phyloP scores from a whole-genome alignment of 2,797 vertebrate genomes.

The Oryzias dopingdopingensis region DNA sequence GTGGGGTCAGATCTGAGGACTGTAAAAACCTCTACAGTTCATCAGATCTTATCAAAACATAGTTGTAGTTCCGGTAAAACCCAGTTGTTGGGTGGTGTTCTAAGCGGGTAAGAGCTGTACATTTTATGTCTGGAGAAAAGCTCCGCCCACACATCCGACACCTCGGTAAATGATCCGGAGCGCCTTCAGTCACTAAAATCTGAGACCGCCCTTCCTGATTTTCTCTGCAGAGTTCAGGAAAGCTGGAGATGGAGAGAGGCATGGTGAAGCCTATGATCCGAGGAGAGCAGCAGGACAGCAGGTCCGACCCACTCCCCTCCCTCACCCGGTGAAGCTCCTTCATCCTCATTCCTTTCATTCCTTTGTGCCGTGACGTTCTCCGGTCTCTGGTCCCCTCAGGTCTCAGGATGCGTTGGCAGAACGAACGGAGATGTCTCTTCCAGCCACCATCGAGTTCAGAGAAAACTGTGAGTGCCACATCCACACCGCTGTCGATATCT shows the following conservation, averaged over 20 bases:
- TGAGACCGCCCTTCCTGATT: background rate
- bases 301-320: conserved; percentile 50
- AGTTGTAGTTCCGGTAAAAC: too few species aligned
- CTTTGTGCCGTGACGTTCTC: background rate
- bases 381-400: conserved; percentile 71
- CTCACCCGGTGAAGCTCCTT: background rate
- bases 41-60: too few species aligned
- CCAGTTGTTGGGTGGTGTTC: too few species aligned
- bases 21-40: too few species aligned
- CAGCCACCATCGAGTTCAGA: conserved; percentile 95
- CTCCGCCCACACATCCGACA: too few species aligned
- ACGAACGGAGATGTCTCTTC: conserved; percentile 83
- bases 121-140: too few species aligned
- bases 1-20: too few species aligned
- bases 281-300: conserved; percentile 87
- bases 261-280: conserved; percentile 92
- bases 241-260: conserved; percentile 89
- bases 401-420: conserved; percentile 83
- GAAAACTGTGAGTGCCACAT: conserved; percentile 89
- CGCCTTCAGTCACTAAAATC: background rate
- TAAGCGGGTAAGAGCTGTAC: too few species aligned
- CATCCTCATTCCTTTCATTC: background rate
- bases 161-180: too few species aligned
- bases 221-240: conserved; percentile 82
- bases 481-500: conserved; percentile 30